phyloP scores from a whole-genome alignment of 1,140 invertebrate genomes.

The Neodiprion fabricii region DNA sequence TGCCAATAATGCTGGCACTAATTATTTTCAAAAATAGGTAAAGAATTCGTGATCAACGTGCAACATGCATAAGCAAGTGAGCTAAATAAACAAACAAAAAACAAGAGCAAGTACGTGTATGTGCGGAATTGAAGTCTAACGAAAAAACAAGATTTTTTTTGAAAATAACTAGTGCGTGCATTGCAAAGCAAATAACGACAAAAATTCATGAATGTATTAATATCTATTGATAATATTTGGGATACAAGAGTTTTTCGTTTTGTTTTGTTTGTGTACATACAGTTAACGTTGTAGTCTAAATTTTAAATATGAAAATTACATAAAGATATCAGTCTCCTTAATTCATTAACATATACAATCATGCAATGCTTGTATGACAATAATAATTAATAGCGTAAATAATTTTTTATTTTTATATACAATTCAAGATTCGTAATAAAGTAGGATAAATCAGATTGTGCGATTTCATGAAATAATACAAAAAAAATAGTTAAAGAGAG shows the following conservation, averaged over 20 bases:
- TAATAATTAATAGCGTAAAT: neutral
- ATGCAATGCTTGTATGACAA: neutral
- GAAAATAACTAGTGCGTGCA: slow-evolving; percentile 16
- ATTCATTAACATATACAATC: neutral
- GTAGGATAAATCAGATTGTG: no score
- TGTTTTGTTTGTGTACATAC: neutral
- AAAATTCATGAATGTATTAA: slow-evolving; percentile 2
- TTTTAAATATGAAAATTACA: neutral
- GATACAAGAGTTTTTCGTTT: neutral
- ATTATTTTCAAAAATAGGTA: slow-evolving; percentile 11
- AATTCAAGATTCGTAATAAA: neutral
- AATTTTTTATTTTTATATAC: slow-evolving; percentile 2
- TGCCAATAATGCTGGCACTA: slow-evolving; percentile 7
- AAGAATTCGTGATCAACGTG: neutral
- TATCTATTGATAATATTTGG: neutral
- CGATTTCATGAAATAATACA: no score
- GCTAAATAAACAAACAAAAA: neutral
- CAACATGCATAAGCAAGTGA: neutral
- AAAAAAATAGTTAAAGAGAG: no score
- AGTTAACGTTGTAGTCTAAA: neutral
- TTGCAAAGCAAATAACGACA: slow-evolving; percentile 10
- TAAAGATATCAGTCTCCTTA: slow-evolving; percentile 1
- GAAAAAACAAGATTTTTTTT: neutral
- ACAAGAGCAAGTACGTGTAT: neutral
- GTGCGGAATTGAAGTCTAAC: neutral